Percentiles rank a stretch among this genome's conserved stretches.
Conservation (phyloP, 2,113 vertebrate species). For the Malurus elegans region DNA sequence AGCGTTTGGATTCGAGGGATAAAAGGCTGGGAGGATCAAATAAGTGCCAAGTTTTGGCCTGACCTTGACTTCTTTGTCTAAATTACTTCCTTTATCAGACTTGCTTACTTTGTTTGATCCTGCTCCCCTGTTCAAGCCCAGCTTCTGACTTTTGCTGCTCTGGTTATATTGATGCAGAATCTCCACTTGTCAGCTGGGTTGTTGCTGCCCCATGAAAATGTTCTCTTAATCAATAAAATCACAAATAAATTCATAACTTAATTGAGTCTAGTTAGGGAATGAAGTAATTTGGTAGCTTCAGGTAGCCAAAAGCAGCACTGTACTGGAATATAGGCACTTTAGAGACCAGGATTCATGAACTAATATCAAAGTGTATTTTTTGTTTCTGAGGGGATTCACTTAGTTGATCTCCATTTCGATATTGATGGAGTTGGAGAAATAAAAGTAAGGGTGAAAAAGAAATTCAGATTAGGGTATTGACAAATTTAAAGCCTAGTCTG, state of each 20-base stretch:
- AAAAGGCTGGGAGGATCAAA: not conserved
- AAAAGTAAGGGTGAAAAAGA: not conserved
- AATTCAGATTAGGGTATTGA: not conserved
- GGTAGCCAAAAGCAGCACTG: not conserved
- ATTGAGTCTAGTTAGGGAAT: not conserved
- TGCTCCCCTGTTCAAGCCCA: not conserved
- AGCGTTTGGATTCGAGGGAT: not conserved
- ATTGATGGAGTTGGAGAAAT: not conserved
- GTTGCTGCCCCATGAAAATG: not conserved
- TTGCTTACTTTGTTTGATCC: not conserved
- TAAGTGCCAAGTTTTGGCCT: not conserved
- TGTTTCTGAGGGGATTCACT: not conserved
- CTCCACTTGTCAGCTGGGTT: not conserved
- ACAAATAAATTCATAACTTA: not conserved
- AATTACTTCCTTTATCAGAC: not conserved
- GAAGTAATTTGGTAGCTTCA: not conserved
- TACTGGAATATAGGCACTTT: not conserved
- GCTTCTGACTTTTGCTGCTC: not conserved
- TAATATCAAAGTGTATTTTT: not conserved
- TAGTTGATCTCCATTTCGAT: not conserved
- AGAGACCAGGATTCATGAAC: not conserved
- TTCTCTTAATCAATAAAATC: not conserved
- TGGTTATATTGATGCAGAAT: accelerated
- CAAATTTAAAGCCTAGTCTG: not conserved
- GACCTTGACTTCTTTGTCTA: not conserved